Evolutionary conservation across 2,113 vertebrate species (phyloP), one percentile per base, ranked within the genome.

Genomic region (Rhabdornis inornatus): DNA sequence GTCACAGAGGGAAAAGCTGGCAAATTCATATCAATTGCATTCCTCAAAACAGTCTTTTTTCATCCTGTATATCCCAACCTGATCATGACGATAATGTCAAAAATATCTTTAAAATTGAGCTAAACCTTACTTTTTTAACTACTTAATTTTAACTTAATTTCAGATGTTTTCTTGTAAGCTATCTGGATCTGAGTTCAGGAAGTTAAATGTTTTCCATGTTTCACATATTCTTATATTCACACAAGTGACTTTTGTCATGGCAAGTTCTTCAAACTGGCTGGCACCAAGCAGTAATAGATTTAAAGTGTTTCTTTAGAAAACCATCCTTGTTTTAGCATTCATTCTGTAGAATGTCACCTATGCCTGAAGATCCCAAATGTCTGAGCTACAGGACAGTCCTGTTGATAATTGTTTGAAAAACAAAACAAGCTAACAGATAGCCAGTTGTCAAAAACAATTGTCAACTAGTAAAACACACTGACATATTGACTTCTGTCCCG

Each of bases 201-300:
- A 89, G 66, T 2, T 4, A 52, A 33, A 28, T 52, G 1, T 66
- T 94, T 85, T 89, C n/a, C 27, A 37, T 47, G 37, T 63, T 84
- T 86, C 23, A 22, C 4, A 4, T 39, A 72, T 35, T 65, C 55
- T 93, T 63, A 44, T 93, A 89, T 90, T 61, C 57, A 95, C 17
- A 49, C 64, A 94, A 81, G 30, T 74, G 30, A 83, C 65, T 87
- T 90, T 50, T 45, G 45, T 93, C 77, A 72, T 16, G 75, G 74
- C 24, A 57, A 83, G 24, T 90, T 30, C 11, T 90, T 83, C 95
- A 90, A n/a, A 83, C 2, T 72, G 72, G 65, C 82, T 88, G 80
- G 81, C 53, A 64, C 28, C 56, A 93, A 84, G 65, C 68, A 97
- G 61, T 81, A 60, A 65, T 88, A 92, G 68, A 95, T 87, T 94